These are phyloP conservation scores for Myiotriccus ornatus DNA, from an alignment of 2,797 vertebrate genomes.

Conservation along the genomic window DNA sequence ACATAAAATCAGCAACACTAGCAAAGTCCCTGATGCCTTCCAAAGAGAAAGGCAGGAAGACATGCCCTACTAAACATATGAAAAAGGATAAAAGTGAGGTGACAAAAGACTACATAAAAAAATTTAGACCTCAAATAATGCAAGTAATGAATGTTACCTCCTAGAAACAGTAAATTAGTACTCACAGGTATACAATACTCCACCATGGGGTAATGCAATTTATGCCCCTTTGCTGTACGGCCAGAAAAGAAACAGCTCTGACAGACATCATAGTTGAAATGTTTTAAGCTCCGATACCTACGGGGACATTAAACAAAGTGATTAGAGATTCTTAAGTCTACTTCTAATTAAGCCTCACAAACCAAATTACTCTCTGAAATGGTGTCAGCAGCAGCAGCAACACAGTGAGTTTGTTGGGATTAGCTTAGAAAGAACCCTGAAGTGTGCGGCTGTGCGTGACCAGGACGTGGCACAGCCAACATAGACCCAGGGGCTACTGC, in stretches of 20 bases:
- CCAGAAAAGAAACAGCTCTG: conserved; percentile 99
- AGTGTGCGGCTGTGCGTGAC: accelerated
- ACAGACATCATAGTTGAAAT: conserved; percentile 98
- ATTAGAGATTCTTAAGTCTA: not conserved
- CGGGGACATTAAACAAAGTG: conserved; percentile 1
- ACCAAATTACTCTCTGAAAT: not conserved
- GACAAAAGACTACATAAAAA: not conserved
- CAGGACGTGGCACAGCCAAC: accelerated
- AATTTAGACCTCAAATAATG: not conserved
- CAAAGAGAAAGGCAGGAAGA: not conserved
- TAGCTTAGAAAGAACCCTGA: not conserved
- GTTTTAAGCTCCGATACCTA: conserved; percentile 96
- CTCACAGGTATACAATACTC: conserved; percentile 98
- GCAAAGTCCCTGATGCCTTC: not conserved
- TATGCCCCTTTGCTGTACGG: conserved; percentile 96
- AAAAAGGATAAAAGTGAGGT: not conserved
- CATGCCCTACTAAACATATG: not conserved
- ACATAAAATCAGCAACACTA: not conserved
- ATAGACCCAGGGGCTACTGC: not conserved
- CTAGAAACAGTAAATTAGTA: not conserved
- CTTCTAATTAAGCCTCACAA: not conserved
- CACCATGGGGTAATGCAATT: conserved; percentile 98
- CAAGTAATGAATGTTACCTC: not conserved
- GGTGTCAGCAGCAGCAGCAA: not conserved
- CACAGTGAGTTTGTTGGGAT: not conserved